Evolutionary conservation across 2,797 vertebrate genomes (phyloP), one percentile per base, ranked within the genome.

Genomic region (Apogon talboti): DNA sequence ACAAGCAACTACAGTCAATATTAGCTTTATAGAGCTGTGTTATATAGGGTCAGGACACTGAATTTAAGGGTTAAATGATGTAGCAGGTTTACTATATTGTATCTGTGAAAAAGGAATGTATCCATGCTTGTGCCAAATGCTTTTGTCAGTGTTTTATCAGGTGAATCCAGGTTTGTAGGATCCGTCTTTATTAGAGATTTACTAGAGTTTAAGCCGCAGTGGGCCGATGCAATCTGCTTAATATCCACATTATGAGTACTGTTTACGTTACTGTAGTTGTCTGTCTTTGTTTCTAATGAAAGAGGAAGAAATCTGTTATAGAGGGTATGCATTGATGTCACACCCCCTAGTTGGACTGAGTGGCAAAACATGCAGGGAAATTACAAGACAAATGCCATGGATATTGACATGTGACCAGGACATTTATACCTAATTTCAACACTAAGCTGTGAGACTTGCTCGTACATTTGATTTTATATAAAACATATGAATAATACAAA

Each of bases 71-170:
- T 49, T 38, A 38, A 35, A 33, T 37, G 18, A 19, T 3, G 10
- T 33, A 33, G 30, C 30, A 33, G 8, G 30, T 33, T 33, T 4
- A 33, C 30, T 33, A 3, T 33, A 33, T 33, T 33, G 30, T 33
- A 62, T 41, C 19, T 42, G 19, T 3, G 41, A 43, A 15, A 50
- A 50, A 60, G 18, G 62, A 66, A 65, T 68, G 66, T 56, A 3
- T 61, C 10, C 7, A 63, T 24, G 73, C 47, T 77, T 49, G 59
- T 74, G 71, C 71, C 75, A 81, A 85, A 86, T 15, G 53, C 57
- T 52, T 68, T 7, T 15, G 40, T 50, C 54, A 18, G 45, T 16
- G 41, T 66, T 64, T 42, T 16, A n/a, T 61, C 12, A 3, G 28
- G 7, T 21, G 10, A 66, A 59, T 64, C 44, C 44, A 56, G 44